Evolutionary conservation across 2,113 vertebrate species (phyloP), one percentile per base, ranked within the genome.

Genomic region (Agapornis roseicollis): DNA sequence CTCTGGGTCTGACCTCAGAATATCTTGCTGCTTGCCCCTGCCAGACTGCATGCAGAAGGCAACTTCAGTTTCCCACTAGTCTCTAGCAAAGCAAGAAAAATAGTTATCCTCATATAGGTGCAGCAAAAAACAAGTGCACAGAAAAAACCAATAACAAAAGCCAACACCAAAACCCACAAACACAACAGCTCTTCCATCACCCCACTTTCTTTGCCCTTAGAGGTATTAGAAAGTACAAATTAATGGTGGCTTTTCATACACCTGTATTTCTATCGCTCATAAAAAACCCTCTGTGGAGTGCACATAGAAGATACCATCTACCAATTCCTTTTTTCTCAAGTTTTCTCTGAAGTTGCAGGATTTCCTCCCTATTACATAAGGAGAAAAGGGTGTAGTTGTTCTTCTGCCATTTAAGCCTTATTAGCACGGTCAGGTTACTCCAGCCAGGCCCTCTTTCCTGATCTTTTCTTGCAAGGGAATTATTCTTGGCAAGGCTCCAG

Each of bases 301-400:
- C 46, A 66, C 20, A 25, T 2, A 92, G 77, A 49, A 93, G 47
- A 47, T 79, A 88, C 0, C 69, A 90, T 82, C 76, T 61, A 42
- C 65, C 60, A 92, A 88, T 10, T 49, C 52, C 41, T 83, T 94
- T 91, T 64, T 80, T 80, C 61, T 84, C 58, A 49, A 41, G 29
- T 85, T 94, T 93, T 93, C 81, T 84, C 80, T 80, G 72, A 73
- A 90, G 82, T 53, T n/a, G 31, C 66, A 90, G 95, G 94, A 97
- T 95, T 96, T 95, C 92, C 94, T 94, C 91, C 74, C 78, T 61
- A 29, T 96, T 96, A 89, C 90, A 82, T 89, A 92, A 94, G 83
- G 44, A 80, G 25, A 14, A 66, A 70, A 89, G 69, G n/a, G 56
- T 76, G 69, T 69, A 80, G 87, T 95, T 95, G 89, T 90, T 95